Evolutionary conservation across 1,140 invertebrate genomes (phyloP), one percentile per base, ranked within the genome.

Genomic region (Drosophila paulistorum): DNA sequence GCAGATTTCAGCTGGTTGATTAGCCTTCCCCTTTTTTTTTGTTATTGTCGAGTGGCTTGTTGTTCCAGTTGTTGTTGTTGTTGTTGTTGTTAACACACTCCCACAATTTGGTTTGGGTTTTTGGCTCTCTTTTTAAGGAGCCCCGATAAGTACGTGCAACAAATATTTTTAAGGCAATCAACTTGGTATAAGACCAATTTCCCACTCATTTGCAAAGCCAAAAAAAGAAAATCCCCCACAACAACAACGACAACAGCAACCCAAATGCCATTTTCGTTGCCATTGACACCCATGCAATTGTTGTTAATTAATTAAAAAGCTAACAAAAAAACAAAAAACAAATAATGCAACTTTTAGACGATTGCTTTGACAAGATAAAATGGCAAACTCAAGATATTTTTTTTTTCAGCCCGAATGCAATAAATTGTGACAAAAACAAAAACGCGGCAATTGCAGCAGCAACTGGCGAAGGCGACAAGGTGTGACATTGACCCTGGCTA

Each of bases 341-440:
- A 77, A 77, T 35, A 77, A 81, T 86, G 71, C 74, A 78, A 87
- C 82, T n/a, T 82, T 74, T 79, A 87, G 83, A 58, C 82, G 82
- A 86, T 86, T 82, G 83, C 83, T 83, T 82, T 86, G 82, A 87
- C 79, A 83, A 87, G 82, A 86, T 86, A 87, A 87, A 87, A 76
- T 54, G 76, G 79, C 64, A 66, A 66, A 82, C 68, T 68, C 57
- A 72, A 77, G 66, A 65, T 45, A 55, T 14, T 51, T 61, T 72
- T 60, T 51, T 69, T 71, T 30, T 3, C 55, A 58, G 68, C 10
- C 63, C 71, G 63, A 72, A 81, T 81, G 78, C 69, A 82, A 86
- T 86, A 86, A 87, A 86, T 86, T 86, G 83, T 87, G 79, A 87
- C 79, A 86, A 87, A 17, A 66, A 45, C 63, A 77, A 35, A 62